Evolutionary conservation across 2,113 vertebrate species (phyloP).

Genomic region (Brevimyrus niger): DNA sequence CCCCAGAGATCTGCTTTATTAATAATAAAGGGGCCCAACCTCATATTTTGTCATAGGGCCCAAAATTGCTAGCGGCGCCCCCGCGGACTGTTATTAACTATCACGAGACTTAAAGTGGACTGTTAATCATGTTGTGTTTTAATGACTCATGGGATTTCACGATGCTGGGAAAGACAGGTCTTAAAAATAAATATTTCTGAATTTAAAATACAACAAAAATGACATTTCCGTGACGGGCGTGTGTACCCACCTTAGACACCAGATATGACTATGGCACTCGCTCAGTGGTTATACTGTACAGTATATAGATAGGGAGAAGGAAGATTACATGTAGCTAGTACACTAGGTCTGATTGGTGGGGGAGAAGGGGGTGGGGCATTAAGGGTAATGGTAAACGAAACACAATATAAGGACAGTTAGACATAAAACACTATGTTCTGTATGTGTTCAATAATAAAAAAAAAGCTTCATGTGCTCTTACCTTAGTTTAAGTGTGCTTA

Average conservation of each 20-base stretch:
- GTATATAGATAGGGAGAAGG: not conserved
- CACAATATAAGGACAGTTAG: not conserved
- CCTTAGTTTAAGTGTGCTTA: slow-evolving; percentile 18
- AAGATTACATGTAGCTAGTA: not conserved
- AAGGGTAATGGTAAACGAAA: not conserved
- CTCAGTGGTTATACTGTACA: not conserved
- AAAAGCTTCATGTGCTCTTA: not conserved
- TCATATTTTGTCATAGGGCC: no score
- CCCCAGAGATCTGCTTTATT: no score
- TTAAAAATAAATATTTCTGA: not conserved
- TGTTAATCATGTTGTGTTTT: not conserved
- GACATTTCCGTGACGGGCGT: not conserved
- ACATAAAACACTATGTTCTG: not conserved
- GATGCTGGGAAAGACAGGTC: not conserved
- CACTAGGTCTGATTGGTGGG: not conserved
- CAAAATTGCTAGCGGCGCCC: no score
- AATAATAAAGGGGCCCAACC: no score
- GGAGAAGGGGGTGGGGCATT: not conserved
- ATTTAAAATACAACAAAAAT: not conserved
- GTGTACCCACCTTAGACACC: not conserved
- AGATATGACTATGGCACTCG: not conserved
- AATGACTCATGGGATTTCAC: not conserved
- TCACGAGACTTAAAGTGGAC: not conserved
- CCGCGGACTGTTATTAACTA: not conserved
- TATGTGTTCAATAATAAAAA: not conserved